Evolutionary conservation across 2,888 invertebrate species (phyloP), one percentile per base, ranked within the genome.

Genomic region (Drosophila tripunctata): DNA sequence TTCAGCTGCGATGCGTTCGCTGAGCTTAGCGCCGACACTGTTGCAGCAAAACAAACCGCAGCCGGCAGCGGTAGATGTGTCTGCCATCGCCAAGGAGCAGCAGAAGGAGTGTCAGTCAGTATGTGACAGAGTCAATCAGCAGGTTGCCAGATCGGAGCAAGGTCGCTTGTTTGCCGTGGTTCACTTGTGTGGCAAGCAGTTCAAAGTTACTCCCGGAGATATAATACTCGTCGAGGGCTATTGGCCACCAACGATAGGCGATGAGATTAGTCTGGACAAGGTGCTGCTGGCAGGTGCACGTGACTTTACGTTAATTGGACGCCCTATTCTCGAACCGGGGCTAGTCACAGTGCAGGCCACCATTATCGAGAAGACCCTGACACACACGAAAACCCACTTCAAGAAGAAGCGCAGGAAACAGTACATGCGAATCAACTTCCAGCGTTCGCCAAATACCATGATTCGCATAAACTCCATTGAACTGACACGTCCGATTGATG

Each of bases 181-280:
- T 0, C 95, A 96, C 80, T 79, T 97, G 14, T 92, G 94, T 64
- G 97, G 97, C 8, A 96, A 95, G 90, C 97, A 97, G 87, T 96
- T 95, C 91, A 95, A 96, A 91, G 93, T 98, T 0, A 96, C 97
- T 0, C 93, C 94, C 60, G 96, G 96, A n/a, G 98, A 98, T 91
- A 92, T 97, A 2, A 93, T 98, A 22, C 93, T 97, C 0, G 92
- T 97, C 0, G 95, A 96, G 91, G 96, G 96, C 0, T 94, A 94
- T 86, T 97, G 97, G 96, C 95, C 96, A 24, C 96, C 97, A 1
- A 94, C 94, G 50, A 93, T 94, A 55, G 96, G 97, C 0, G 97
- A 97, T 87, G 92, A 94, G 91, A 93, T 98, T 51, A 94, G 93
- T 67, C 91, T 97, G 43, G 96, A 97, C 83, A 98, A 98, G 92